Evolutionary conservation across 2,113 vertebrate genomes (phyloP).

Genomic region (Pantherophis guttatus): DNA sequence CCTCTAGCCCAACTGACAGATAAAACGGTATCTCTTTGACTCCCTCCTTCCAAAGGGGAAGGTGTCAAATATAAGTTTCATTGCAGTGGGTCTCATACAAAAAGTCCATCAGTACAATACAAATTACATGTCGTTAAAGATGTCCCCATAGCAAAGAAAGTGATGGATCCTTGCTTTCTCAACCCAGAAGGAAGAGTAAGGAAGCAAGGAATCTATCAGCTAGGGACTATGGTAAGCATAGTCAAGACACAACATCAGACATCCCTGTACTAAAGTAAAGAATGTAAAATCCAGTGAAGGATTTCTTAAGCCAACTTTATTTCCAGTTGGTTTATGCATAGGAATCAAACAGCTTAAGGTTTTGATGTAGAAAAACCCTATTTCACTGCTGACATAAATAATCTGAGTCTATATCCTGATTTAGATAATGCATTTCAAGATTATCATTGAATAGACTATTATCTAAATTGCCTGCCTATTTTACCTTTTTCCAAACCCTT

Average conservation of each 20-base stretch:
- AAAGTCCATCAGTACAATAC: not conserved
- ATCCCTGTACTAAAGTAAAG: not conserved
- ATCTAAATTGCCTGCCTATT: too few species aligned
- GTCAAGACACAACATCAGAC: not conserved
- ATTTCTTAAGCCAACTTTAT: not conserved
- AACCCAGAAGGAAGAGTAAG: not conserved
- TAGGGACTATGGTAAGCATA: not conserved
- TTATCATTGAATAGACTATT: too few species aligned
- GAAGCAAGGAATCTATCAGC: not conserved
- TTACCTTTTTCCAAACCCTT: not conserved
- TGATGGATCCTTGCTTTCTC: not conserved
- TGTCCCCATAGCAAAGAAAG: not conserved
- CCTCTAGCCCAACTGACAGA: not conserved
- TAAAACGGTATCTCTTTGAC: not conserved
- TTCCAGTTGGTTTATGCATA: not conserved
- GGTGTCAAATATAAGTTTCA: not conserved
- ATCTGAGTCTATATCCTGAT: too few species aligned
- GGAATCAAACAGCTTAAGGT: not conserved
- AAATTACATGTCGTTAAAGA: not conserved
- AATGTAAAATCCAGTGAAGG: not conserved
- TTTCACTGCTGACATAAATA: not conserved
- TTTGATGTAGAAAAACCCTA: not conserved
- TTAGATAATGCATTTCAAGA: too few species aligned
- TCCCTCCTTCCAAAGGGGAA: not conserved
- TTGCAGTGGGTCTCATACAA: not conserved